These are phyloP conservation scores for Ceratina calcarata DNA, from an alignment of 1,140 invertebrate genomes.

Conservation along the genomic window DNA sequence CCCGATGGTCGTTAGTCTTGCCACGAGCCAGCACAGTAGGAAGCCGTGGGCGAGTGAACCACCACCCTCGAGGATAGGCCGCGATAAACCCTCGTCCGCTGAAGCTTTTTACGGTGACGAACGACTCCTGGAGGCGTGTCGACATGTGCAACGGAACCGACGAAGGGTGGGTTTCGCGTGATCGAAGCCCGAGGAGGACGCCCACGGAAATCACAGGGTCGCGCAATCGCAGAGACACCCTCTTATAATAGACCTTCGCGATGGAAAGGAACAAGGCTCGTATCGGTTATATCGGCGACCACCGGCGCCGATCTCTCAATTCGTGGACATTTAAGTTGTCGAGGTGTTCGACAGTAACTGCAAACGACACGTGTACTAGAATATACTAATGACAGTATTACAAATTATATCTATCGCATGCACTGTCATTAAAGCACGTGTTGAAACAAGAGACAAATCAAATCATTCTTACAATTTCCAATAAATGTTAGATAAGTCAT, in stretches of 20 bases:
- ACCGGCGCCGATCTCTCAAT: not conserved
- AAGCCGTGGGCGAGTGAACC: conserved; percentile 17
- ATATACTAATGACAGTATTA: too few species aligned
- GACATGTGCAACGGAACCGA: conserved; percentile 61
- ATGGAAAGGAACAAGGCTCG: conserved; percentile 7
- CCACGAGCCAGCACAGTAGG: conserved; percentile 17
- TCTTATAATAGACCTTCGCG: conserved; percentile 31
- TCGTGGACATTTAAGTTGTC: too few species aligned
- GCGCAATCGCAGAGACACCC: conserved; percentile 64
- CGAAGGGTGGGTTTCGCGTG: conserved; percentile 60
- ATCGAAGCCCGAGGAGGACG: conserved; percentile 61
- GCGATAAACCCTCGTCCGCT: conserved; percentile 52
- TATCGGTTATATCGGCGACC: conserved; percentile 18
- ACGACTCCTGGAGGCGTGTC: conserved; percentile 71
- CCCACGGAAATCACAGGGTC: conserved; percentile 63
- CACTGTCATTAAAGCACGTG: too few species aligned
- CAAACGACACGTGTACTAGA: too few species aligned
- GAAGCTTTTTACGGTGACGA: conserved; percentile 66
- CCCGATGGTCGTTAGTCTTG: conserved; percentile 15
- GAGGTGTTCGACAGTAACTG: too few species aligned
- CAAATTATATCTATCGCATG: too few species aligned
- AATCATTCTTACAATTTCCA: too few species aligned
- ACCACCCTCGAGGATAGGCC: conserved; percentile 46
- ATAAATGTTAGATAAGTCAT: too few species aligned
- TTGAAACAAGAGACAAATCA: too few species aligned